Evolutionary conservation across 2,888 invertebrate species (phyloP).

Genomic region (Lampropteryx suffumata): DNA sequence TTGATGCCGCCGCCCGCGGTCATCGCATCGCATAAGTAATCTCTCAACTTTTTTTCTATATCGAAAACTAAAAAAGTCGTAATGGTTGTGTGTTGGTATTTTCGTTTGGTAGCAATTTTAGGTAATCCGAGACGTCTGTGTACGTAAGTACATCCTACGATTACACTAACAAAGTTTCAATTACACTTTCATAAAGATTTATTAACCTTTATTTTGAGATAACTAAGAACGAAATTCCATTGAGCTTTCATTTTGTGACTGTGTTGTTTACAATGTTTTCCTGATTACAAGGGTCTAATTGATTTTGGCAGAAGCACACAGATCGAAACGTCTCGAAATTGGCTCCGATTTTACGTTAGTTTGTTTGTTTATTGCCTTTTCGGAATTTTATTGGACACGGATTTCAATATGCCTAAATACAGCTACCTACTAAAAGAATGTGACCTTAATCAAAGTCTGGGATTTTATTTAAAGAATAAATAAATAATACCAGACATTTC

Average conservation of each 20-base stretch:
- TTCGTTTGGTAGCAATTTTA: slow-evolving; percentile 69
- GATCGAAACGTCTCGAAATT: slow-evolving; percentile 63
- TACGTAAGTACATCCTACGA: slow-evolving; percentile 66
- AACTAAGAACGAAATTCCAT: slow-evolving; percentile 18
- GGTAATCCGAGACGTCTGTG: slow-evolving; percentile 64
- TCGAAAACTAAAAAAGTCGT: slow-evolving; percentile 69
- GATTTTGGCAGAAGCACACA: slow-evolving; percentile 68
- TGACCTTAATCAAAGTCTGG: not conserved
- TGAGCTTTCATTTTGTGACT: not conserved
- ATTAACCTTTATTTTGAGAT: slow-evolving; percentile 10
- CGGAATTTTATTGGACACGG: slow-evolving; percentile 46
- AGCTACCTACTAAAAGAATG: slow-evolving; percentile 22
- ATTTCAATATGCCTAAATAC: slow-evolving; percentile 42
- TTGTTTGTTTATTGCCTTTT: slow-evolving; percentile 46
- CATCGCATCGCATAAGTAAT: slow-evolving; percentile 70
- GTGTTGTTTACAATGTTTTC: slow-evolving; percentile 18
- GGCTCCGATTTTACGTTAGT: slow-evolving; percentile 47
- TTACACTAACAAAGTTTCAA: slow-evolving; percentile 46
- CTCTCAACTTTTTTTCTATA: slow-evolving; percentile 59
- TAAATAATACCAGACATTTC: too few relatives aligned
- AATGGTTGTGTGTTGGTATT: slow-evolving; percentile 59
- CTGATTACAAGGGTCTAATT: slow-evolving; percentile 71
- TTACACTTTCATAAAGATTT: not conserved
- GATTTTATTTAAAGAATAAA: too few relatives aligned
- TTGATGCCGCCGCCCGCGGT: slow-evolving; percentile 75